These are phyloP conservation scores for Chloropsis cyanopogon DNA, from an alignment of 2,113 vertebrate genomes.

Conservation along the genomic window DNA sequence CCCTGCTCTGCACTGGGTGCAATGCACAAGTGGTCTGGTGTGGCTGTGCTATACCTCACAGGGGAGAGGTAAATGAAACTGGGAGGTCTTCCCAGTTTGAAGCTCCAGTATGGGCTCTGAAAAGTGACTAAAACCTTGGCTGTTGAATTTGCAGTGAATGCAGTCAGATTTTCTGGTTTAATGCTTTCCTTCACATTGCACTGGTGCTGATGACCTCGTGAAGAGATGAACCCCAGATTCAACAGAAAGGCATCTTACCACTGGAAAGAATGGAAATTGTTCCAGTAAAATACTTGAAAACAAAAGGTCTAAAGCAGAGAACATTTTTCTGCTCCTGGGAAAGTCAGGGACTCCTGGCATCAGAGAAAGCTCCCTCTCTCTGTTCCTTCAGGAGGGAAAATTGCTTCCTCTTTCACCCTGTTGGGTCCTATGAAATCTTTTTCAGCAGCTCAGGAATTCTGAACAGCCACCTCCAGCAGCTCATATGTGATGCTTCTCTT, in stretches of 20 bases:
- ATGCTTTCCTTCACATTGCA: neutral
- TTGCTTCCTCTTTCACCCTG: neutral
- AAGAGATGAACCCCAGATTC: neutral
- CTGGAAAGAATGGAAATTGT: neutral
- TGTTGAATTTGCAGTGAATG: neutral
- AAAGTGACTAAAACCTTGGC: neutral
- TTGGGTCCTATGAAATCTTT: neutral
- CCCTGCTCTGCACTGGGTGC: neutral
- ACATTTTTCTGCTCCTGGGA: neutral
- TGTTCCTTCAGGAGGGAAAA: neutral
- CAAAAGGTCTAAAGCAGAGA: neutral
- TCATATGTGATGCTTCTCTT: constrained; percentile 16
- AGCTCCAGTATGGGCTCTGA: neutral
- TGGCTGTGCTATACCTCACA: neutral
- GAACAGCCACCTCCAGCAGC: constrained; percentile 2
- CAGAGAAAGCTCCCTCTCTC: neutral
- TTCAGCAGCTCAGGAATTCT: neutral
- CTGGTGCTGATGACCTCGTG: neutral
- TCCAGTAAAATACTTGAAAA: neutral
- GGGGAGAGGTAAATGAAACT: neutral
- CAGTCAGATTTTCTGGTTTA: neutral
- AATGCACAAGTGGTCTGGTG: fast-evolving
- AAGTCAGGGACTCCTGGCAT: neutral
- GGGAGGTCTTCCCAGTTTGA: neutral
- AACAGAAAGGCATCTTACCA: neutral